These are phyloP conservation scores for Uropsilus gracilis DNA, from an alignment of 2,113 vertebrate genomes.

Conservation along the genomic window DNA sequence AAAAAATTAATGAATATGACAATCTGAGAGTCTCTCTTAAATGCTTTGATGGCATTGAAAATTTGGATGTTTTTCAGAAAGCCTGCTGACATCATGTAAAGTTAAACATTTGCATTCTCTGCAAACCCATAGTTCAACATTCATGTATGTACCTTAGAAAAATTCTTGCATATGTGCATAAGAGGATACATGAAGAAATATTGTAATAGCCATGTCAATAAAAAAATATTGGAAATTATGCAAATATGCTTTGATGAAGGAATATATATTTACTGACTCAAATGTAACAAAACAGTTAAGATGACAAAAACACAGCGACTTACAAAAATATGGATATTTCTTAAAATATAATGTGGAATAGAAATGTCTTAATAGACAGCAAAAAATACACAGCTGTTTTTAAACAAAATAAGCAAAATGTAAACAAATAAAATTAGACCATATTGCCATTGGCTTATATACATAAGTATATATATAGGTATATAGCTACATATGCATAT, in stretches of 20 bases:
- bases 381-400: conserved; percentile 7
- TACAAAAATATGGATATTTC: not conserved
- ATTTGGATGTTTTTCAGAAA: not conserved
- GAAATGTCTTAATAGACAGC: not conserved
- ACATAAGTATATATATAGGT: not conserved
- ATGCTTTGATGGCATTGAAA: not conserved
- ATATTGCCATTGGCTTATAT: not conserved
- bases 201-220: not conserved
- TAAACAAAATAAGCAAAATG: no score
- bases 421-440: not conserved
- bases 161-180: not conserved
- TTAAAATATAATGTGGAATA: not conserved
- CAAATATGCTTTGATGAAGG: not conserved
- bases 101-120: not conserved
- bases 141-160: not conserved
- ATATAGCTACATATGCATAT: not conserved
- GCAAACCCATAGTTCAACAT: not conserved
- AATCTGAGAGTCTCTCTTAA: not conserved
- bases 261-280: not conserved
- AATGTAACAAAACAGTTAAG: not conserved
- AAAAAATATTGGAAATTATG: not conserved
- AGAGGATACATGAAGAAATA: not conserved
- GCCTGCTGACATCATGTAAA: not conserved
- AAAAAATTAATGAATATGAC: not conserved
- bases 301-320: not conserved